Base-by-base conservation (phyloP, 2,113 vertebrate genomes). In the Dicerorhinus sumatrensis region DNA sequence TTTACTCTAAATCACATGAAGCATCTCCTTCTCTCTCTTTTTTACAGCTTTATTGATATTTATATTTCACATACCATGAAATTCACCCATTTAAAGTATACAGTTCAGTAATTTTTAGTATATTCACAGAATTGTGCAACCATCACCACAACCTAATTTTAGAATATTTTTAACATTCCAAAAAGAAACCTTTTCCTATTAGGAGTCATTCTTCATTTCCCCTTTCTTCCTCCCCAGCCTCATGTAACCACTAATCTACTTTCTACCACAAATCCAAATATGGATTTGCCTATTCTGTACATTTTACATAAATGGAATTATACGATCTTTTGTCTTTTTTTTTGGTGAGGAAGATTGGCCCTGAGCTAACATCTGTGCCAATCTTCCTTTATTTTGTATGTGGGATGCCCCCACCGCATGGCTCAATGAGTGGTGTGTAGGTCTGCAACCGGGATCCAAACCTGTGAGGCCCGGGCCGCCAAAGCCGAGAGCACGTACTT, bases 21-120 rank as follows among this genome's bases (percentile, higher is more conserved):
- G 11, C 7, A 36, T 80, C 97, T 83, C 18, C 21, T 96, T 60
- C 62, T 95, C 25, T 96, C 23, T 91, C 33, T 63, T 46, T 80
- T 63, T 88, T 54, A 67, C 0, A 56, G 21, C 29, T 95, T 90
- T 86, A 86, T 77, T n/a, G 39, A 72, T 46, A 77, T 62, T 89
- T 76, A 6, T 86, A 82, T 80, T 96, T 89, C 17, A 42, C 3
- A 25, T 48, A 27, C 16, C 56, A 82, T 46, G 60, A 84, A 75
- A 75, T 91, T 21, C 27, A 51, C 16, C 36, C 21, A 17, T 60
- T 56, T 73, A 39, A 69, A 96, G 54, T 73, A 51, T 42, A 29
- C 5, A 80, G 31, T 69, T 84, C 58, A 54, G 29, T 76, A 46
- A 69, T 56, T 82, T 84, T 89, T 31, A 67, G 36, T 48, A n/a